Base-by-base conservation (phyloP, 2,113 vertebrate genomes). In the Anhinga rufa region DNA sequence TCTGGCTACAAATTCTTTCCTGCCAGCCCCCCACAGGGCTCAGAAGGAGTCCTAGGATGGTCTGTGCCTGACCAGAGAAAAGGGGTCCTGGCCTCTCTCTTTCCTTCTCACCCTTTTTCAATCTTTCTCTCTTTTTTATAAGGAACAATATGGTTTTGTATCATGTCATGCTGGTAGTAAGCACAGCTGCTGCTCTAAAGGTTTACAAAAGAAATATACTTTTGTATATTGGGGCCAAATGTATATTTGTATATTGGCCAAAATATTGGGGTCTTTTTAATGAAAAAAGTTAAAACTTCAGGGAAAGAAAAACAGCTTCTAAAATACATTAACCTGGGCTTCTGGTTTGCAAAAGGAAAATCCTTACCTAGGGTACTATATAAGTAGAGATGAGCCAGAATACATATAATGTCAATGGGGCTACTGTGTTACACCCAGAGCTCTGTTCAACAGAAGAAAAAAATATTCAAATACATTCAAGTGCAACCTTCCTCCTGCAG, bases 11-110 rank as follows among this genome's bases (percentile, higher is more conserved):
- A 97, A 98, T 98, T 98, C 98, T 98, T 98, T 98, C 97, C 98
- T 98, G 98, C 98, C 97, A 98, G 97, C 97, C 98, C 97, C 98
- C 98, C 98, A 98, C 98, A 97, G 98, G 96, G 98, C 98, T 97
- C 98, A 97, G 97, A 86, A 98, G 97, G 98, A 98, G 97, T 90
- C 97, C 74, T 71, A 86, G 91, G 96, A 98, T 97, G 97, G 96
- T 98, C 97, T 98, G 97, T 96, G 96, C 86, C 96, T 97, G 92
- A 98, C 95, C 84, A 93, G 81, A 94, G 54, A 78, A 54, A 96
- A 93, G 66, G 92, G 95, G 95, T 95, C 87, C 62, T 69, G 82
- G 95, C 74, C 96, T 96, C 88, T 86, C 75, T 94, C 75, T 88
- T 93, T 95, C 83, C 86, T 86, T 92, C 69, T 69, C 85, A 88